Conservation (phyloP, 2,797 vertebrate genomes). For the Pangasius djambal region DNA sequence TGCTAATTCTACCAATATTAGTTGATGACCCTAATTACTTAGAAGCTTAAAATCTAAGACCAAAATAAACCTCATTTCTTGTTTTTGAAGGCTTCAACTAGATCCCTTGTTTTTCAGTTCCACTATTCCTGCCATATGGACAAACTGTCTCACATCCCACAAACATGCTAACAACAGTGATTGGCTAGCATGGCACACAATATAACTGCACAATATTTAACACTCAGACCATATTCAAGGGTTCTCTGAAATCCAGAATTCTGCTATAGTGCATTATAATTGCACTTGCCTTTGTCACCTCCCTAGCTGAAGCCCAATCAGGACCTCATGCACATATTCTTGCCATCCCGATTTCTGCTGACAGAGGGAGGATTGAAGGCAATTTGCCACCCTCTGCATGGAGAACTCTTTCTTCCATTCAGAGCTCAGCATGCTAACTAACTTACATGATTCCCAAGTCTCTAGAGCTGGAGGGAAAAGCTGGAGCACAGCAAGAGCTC, state of each 20-base stretch:
- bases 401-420: slow-evolving; percentile 46
- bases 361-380: slow-evolving; percentile 51
- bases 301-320: slow-evolving; percentile 49
- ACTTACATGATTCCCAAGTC: slow-evolving; percentile 43
- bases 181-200: neutral
- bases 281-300: slow-evolving; percentile 27
- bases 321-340: slow-evolving; percentile 41
- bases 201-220: neutral
- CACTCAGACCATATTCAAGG: neutral
- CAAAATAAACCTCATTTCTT: neutral
- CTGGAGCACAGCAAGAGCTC: neutral
- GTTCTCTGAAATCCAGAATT: neutral
- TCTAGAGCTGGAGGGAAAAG: slow-evolving; percentile 37
- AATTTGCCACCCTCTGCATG: slow-evolving; percentile 52
- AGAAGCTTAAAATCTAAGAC: neutral
- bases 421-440: slow-evolving; percentile 52
- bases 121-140: neutral
- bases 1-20: neutral
- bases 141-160: neutral
- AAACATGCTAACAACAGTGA: neutral
- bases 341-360: slow-evolving; percentile 50
- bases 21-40: neutral
- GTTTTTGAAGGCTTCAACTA: neutral
- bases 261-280: neutral
- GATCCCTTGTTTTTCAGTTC: neutral